Conservation (phyloP, 2,113 vertebrate species). For the Cyphomyrus discorhynchus region DNA sequence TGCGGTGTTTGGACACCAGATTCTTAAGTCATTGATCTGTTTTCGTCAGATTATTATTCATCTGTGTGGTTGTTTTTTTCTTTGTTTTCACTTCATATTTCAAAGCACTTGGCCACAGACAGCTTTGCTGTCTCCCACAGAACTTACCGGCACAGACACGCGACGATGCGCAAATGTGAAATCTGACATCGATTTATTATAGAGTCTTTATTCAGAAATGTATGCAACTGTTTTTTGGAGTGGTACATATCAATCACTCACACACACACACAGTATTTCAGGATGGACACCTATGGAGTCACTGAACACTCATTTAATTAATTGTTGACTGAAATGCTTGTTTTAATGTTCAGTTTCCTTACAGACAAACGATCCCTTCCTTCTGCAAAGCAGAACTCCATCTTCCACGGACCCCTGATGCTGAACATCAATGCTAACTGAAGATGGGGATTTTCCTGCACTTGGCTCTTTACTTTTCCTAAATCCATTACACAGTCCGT, state of each 20-base stretch:
- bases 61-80: neutral
- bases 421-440: neutral
- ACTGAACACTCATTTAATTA: neutral
- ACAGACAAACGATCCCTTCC: neutral
- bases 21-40: slow-evolving; percentile 17
- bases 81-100: neutral
- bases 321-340: neutral
- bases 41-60: slow-evolving; percentile 5
- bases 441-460: neutral
- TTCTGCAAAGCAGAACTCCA: neutral
- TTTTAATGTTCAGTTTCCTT: neutral
- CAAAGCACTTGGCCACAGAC: neutral
- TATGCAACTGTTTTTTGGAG: neutral
- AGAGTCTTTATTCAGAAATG: neutral
- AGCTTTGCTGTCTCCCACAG: neutral
- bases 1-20: slow-evolving; percentile 15
- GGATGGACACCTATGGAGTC: neutral
- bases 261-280: neutral
- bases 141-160: neutral
- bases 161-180: neutral
- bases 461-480: neutral
- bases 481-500: neutral
- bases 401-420: neutral
- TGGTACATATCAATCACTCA: neutral
- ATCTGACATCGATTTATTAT: neutral